Evolutionary conservation across 2,888 invertebrate species (phyloP).

Genomic region (Campoletis raptor): DNA sequence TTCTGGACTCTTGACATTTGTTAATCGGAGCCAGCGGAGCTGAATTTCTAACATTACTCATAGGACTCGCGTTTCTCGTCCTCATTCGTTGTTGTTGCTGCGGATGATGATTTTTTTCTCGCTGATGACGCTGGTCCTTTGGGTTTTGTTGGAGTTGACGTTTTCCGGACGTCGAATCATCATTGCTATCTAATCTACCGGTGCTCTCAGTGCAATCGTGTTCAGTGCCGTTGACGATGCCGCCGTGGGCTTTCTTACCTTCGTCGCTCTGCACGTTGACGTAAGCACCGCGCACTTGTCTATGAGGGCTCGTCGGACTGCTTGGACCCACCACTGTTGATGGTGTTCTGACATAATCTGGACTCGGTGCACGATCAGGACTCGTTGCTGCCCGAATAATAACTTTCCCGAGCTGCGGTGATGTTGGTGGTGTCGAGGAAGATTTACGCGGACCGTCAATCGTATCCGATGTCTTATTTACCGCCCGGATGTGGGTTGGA

Average conservation of each 20-base stretch:
- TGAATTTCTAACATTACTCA: conserved; percentile 65
- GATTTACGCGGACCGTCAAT: conserved; percentile 82
- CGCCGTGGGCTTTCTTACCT: conserved; percentile 87
- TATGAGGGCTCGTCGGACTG: conserved; percentile 84
- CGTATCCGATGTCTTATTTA: conserved; percentile 85
- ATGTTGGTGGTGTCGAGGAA: conserved; percentile 85
- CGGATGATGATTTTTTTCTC: conserved; percentile 38
- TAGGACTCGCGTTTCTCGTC: conserved; percentile 67
- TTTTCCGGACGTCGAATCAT: conserved; percentile 30
- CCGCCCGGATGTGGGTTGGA: conserved; percentile 84
- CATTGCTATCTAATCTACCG: conserved; percentile 78
- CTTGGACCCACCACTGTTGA: conserved; percentile 88
- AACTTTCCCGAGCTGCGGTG: conserved; percentile 89
- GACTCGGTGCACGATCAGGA: conserved; percentile 80
- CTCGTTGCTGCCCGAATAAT: conserved; percentile 87
- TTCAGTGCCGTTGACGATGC: conserved; percentile 67
- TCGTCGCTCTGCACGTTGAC: conserved; percentile 91
- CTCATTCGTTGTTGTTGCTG: conserved; percentile 32
- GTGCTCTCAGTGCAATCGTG: conserved; percentile 79
- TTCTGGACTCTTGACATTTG: conserved; percentile 49
- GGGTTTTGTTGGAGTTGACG: conserved; percentile 36
- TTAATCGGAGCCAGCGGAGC: conserved; percentile 57
- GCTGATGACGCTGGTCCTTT: conserved; percentile 45
- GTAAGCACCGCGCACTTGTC: conserved; percentile 88
- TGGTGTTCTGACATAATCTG: conserved; percentile 85